These are phyloP conservation scores for Pseudachorutes palmiensis DNA, from an alignment of 1,140 invertebrate genomes.

Conservation along the genomic window DNA sequence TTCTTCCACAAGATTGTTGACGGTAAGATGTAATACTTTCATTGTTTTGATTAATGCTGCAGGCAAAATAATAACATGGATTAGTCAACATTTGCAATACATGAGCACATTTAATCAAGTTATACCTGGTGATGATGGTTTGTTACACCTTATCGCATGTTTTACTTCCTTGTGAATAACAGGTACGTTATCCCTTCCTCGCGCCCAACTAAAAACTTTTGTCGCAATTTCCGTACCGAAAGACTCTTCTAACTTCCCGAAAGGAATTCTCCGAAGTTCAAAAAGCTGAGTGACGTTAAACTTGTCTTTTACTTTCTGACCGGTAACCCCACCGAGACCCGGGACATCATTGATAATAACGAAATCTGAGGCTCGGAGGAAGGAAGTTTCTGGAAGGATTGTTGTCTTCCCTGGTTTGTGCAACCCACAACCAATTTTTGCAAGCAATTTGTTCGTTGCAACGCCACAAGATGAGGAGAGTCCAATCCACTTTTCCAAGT, in stretches of 20 bases:
- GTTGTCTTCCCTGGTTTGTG: conserved; percentile 1
- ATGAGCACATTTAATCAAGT: neutral
- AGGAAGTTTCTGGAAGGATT: neutral
- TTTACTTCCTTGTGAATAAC: neutral
- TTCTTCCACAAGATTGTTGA: neutral
- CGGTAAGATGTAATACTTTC: neutral
- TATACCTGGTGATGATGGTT: neutral
- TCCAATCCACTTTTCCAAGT: neutral
- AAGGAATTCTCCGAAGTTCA: neutral
- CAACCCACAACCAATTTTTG: neutral
- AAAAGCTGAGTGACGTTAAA: neutral
- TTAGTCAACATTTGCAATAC: neutral
- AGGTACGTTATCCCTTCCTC: neutral
- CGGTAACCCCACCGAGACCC: neutral
- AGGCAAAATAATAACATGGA: neutral
- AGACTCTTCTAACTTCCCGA: neutral
- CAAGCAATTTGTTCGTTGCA: neutral
- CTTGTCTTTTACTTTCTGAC: neutral
- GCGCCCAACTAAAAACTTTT: neutral
- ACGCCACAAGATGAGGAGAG: conserved; percentile 2
- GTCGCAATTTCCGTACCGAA: neutral
- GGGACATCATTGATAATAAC: neutral
- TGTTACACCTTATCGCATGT: neutral
- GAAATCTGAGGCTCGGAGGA: neutral
- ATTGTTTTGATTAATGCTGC: neutral